phyloP scores from a whole-genome alignment of 2,888 invertebrate species.

The Cosmia trapezina region DNA sequence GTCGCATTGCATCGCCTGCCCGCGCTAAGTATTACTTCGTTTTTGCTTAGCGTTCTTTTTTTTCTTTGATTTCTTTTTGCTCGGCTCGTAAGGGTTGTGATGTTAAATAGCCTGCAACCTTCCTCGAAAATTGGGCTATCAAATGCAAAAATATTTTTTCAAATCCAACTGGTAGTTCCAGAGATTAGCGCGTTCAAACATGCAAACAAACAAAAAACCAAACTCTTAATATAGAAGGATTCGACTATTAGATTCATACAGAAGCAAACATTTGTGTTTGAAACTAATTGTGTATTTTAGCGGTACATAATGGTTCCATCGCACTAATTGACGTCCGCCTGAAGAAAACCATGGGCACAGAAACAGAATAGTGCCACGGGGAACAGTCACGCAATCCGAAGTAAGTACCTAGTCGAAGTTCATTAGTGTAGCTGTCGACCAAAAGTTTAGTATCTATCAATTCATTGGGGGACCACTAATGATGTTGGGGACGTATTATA shows the following conservation, averaged over 20 bases:
- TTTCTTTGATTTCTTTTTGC: too few relatives aligned
- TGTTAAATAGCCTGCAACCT: too few relatives aligned
- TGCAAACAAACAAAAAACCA: too few relatives aligned
- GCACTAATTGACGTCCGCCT: conserved; percentile 39
- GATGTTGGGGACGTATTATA: not conserved
- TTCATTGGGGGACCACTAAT: conserved; percentile 12
- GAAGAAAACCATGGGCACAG: not conserved
- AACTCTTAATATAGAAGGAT: too few relatives aligned
- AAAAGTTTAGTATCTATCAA: conserved; percentile 3
- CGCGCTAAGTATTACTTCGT: too few relatives aligned
- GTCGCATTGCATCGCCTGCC: too few relatives aligned
- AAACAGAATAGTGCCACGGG: not conserved
- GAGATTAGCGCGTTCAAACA: too few relatives aligned
- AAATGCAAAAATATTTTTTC: too few relatives aligned
- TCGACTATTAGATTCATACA: not conserved
- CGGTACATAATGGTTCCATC: conserved; percentile 26
- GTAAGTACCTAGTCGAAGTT: not conserved
- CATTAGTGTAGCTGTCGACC: not conserved
- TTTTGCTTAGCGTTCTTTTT: too few relatives aligned
- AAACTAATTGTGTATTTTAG: conserved; percentile 17
- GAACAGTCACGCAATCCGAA: conserved; percentile 40
- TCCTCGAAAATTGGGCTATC: too few relatives aligned
- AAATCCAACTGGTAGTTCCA: too few relatives aligned
- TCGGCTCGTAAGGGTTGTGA: too few relatives aligned
- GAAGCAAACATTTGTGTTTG: not conserved